Base-by-base conservation (phyloP, 1,140 invertebrate genomes). In the Pectinophora gossypiella region DNA sequence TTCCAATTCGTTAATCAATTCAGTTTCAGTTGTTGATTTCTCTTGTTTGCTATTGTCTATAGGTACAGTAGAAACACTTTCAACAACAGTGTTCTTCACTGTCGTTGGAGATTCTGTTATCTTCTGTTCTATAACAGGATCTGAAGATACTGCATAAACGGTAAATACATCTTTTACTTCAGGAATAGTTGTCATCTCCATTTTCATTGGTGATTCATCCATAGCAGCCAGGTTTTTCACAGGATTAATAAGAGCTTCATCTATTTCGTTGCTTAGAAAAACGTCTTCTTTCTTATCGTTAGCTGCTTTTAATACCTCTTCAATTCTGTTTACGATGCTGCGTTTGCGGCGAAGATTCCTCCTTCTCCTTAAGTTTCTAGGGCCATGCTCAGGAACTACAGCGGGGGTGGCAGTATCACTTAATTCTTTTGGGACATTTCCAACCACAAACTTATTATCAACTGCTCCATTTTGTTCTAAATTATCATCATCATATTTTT, bases 311-410 rank as follows among this genome's bases (percentile, higher is more conserved):
- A 89, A 70, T 19, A 87, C 61, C 55, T 84, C 83, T 65, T 85
- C 82, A 32, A 89, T 69, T 3, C 73, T 73, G 19, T 65, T 70
- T 10, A 71, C 66, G 45, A 82, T 68, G 35, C 70, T 74, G 52
- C 77, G 59, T 49, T 76, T 78, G 6, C 46, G 51, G n/a, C 56
- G 59, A n/a, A 61, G 45, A 59, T 61, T 64, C 64, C 79, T 73
- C 59, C 65, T 76, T 53, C 85, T 81, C 13, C 87, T 63, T 59
- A 87, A 54, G 13, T 84, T 89, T 65, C 90, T 76, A 1, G 90
- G 90, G 4, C 90, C 90, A 69, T 91, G 90, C 69, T 91, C 90
- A 7, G 90, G 90, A 16, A 91, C 90, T 16, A 89, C 83, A 15
- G 85, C 88, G 0, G 90, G 89, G 7, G 89, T 91, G 38, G 81